Evolutionary conservation across 2,888 invertebrate genomes (phyloP).

Genomic region (Myopa tessellatipennis): DNA sequence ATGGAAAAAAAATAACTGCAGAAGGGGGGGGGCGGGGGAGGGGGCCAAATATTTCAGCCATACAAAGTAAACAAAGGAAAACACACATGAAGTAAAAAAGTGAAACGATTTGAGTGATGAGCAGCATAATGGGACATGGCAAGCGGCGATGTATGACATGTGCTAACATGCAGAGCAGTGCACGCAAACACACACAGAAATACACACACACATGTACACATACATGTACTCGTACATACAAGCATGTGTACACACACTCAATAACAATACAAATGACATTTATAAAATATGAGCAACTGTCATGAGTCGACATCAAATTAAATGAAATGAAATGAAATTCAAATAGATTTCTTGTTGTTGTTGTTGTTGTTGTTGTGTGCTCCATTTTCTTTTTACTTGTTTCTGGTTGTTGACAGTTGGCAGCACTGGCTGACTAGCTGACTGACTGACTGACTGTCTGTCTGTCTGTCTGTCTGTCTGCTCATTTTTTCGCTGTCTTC

Average conservation of each 20-base stretch:
- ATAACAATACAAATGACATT: conserved; percentile 20
- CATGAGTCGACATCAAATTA: conserved; percentile 41
- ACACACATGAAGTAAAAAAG: conserved; percentile 12
- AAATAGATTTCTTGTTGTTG: conserved; percentile 25
- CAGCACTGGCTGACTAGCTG: background rate
- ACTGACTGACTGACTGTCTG: background rate
- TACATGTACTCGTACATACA: background rate
- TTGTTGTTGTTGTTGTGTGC: conserved; percentile 1
- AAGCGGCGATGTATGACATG: conserved; percentile 38
- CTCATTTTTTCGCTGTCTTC: background rate
- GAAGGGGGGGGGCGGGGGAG: background rate
- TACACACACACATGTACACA: background rate
- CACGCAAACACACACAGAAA: background rate
- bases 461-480: background rate
- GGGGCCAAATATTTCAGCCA: background rate
- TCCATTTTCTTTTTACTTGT: conserved; percentile 6
- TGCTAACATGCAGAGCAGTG: background rate
- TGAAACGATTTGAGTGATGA: conserved; percentile 42
- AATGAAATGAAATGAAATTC: conserved; percentile 42
- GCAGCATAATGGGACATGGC: conserved; percentile 43
- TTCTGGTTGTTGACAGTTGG: conserved; percentile 15
- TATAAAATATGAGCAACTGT: conserved; percentile 42
- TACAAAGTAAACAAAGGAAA: conserved; percentile 15
- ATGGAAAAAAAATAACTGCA: background rate
- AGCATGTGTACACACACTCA: background rate